These are phyloP conservation scores for Aphaenogaster rudis DNA, from an alignment of 1,140 invertebrate genomes.

Conservation along the genomic window DNA sequence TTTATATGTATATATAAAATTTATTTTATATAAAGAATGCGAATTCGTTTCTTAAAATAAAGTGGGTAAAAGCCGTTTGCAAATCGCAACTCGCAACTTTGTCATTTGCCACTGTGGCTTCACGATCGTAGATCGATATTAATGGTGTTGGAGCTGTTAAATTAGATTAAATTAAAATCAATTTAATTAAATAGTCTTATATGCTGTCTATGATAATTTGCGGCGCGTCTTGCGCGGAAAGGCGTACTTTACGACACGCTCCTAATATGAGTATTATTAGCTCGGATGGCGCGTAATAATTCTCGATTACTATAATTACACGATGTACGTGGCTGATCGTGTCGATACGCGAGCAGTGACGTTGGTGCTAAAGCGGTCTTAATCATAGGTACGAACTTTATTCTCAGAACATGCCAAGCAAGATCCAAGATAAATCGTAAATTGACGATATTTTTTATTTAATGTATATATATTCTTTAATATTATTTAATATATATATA, in stretches of 20 bases:
- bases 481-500: no score
- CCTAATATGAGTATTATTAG: conserved; percentile 56
- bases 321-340: conserved; percentile 22
- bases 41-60: not conserved
- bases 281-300: conserved; percentile 46
- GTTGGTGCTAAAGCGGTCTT: conserved; percentile 29
- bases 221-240: conserved; percentile 24
- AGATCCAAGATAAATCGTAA: conserved; percentile 6
- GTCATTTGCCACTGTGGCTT: not conserved
- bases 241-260: conserved; percentile 41
- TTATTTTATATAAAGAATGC: not conserved
- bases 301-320: conserved; percentile 61
- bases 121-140: not conserved
- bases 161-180: conserved; percentile 56
- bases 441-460: conserved; percentile 11
- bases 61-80: not conserved
- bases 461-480: not conserved
- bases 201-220: conserved; percentile 35
- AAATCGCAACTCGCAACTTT: not conserved
- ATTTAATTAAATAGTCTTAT: conserved; percentile 34
- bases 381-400: conserved; percentile 35
- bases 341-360: conserved; percentile 10
- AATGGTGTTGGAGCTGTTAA: conserved; percentile 9
- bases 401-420: not conserved
- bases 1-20: not conserved